Base-by-base conservation (phyloP, 2,113 vertebrate species). In the Gallinago paraguaiae region DNA sequence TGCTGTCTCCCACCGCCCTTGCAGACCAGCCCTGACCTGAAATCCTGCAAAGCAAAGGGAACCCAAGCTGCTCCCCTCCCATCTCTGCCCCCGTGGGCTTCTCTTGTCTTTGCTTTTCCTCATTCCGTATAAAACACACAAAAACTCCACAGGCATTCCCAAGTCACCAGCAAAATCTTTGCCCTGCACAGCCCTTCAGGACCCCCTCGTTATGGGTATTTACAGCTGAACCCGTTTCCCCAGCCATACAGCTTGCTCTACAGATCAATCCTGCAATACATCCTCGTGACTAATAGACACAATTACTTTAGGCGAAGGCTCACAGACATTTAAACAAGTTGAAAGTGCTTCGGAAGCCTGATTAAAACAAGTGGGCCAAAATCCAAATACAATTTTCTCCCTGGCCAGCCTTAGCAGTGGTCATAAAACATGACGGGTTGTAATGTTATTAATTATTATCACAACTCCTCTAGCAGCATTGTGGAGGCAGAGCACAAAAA, bases 301-400 rank as follows among this genome's bases (percentile, higher is more conserved):
- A 76, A 84, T 82, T 70, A 60, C 86, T 93, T 88, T 8, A 79
- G 65, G 50, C 0, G 0, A 84, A 88, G 80, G n/a, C 72, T 82
- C 77, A 22, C 77, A 89, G 53, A 80, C 96, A 81, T 86, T 93
- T 89, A 78, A 86, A 88, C 80, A 86, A 64, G 64, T 76, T 83
- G 30, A 64, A 75, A 96, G 57, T 28, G 37, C 77, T 89, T 91
- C 12, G 2, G 65, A 94, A 82, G 65, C 45, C 65, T 63, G 69
- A 85, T 89, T 91, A 89, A 87, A 94, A 61, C 41, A 43, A 70
- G 60, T 9, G 15, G 93, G 79, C 68, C 85, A 83, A 93, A 92
- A 93, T 87, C 91, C 86, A 95, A 71, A 68, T 9, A 53, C 17
- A 17, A 22, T 87, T 86, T 94, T 90, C 69, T 95, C 77, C 67